phyloP scores from a whole-genome alignment of 2,113 vertebrate genomes.

The Malurus alboscapulatus region DNA sequence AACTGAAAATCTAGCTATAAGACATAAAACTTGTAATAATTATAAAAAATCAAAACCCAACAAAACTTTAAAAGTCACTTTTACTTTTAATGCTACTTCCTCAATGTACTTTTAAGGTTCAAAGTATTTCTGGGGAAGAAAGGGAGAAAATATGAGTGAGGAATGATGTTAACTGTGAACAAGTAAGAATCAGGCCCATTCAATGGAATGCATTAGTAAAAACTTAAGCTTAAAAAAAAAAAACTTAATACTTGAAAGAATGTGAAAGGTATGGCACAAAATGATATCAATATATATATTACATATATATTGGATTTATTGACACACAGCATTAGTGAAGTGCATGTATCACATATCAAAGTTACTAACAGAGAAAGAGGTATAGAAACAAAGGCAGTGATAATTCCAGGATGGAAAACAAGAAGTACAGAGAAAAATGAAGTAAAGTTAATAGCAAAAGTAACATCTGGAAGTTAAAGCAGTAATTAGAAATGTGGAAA shows the following conservation, averaged over 20 bases:
- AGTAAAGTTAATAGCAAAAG: constrained; percentile 38
- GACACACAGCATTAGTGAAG: constrained; percentile 28
- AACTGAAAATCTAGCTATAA: background rate
- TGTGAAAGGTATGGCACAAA: background rate
- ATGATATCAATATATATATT: background rate
- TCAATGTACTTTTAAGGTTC: background rate
- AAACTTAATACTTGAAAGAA: background rate
- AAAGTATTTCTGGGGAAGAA: constrained; percentile 2
- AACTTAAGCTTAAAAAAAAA: background rate
- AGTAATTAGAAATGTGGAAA: background rate
- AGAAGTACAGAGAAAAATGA: background rate
- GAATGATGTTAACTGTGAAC: background rate
- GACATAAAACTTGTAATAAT: background rate
- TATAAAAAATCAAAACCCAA: background rate
- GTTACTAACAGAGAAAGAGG: constrained; percentile 33
- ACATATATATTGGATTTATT: background rate
- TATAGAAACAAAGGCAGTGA: background rate
- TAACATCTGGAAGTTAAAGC: background rate
- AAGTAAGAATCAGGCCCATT: background rate
- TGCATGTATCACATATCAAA: constrained; percentile 41
- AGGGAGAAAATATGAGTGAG: background rate
- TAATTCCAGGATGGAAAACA: constrained; percentile 27
- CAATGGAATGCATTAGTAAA: background rate
- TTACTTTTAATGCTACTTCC: background rate
- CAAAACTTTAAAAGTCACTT: background rate